Conservation (phyloP, 2,888 invertebrate genomes). For the Stomorhina lunata region DNA sequence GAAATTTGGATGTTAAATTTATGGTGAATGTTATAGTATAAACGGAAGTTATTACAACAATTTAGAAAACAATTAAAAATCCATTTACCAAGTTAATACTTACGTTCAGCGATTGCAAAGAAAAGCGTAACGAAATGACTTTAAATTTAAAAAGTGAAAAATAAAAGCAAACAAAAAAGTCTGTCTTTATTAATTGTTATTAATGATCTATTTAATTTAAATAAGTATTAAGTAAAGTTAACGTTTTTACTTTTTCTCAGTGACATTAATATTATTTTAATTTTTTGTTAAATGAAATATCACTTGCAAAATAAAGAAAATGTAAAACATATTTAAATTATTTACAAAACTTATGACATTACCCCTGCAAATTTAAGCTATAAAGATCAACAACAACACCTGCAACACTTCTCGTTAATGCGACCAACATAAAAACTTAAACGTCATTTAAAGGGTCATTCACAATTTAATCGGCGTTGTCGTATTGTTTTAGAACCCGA, state of each 20-base stretch:
- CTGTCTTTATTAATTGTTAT: conserved; percentile 39
- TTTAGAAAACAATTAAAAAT: conserved; percentile 67
- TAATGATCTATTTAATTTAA: conserved; percentile 23
- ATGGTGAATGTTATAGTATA: too few species aligned
- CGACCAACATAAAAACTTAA: conserved; percentile 27
- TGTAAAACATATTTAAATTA: conserved; percentile 25
- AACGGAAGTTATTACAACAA: conserved; percentile 58
- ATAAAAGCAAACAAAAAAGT: neutral
- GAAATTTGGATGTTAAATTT: too few species aligned
- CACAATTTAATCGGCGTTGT: conserved; percentile 33
- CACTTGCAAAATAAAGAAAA: neutral
- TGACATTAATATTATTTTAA: neutral
- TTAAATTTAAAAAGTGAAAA: conserved; percentile 30
- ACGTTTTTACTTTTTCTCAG: neutral
- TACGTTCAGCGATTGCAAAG: conserved; percentile 8
- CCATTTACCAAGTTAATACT: conserved; percentile 60
- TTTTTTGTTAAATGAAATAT: neutral
- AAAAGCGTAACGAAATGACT: conserved; percentile 10
- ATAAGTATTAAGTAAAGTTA: conserved; percentile 6
- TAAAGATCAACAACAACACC: neutral
- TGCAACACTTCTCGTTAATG: neutral
- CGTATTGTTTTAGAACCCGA: neutral
- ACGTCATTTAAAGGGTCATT: conserved; percentile 48
- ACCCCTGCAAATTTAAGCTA: neutral
- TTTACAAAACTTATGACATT: conserved; percentile 53